phyloP scores from a whole-genome alignment of 2,888 invertebrate species.

The Petrolisthes manimaculis region DNA sequence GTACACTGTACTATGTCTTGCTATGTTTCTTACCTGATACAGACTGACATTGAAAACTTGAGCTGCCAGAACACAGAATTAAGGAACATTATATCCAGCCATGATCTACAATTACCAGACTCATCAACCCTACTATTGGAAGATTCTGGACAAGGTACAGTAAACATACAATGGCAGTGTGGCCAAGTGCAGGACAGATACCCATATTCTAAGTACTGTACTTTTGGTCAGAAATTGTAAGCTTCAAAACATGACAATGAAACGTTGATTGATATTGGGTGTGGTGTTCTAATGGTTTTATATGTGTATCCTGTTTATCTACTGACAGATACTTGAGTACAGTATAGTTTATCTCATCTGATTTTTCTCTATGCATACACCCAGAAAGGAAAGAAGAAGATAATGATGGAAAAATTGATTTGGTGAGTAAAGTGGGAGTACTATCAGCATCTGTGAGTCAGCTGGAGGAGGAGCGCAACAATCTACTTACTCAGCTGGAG shows the following conservation, averaged over 20 bases:
- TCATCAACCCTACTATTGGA: background rate
- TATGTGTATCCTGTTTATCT: no score
- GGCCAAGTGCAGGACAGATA: no score
- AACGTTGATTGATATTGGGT: no score
- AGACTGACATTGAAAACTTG: slow-evolving; percentile 31
- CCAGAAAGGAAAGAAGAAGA: background rate
- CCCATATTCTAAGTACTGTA: no score
- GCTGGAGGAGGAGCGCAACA: slow-evolving; percentile 32
- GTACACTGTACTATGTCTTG: background rate
- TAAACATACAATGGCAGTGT: background rate
- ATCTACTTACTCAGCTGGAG: slow-evolving; percentile 25
- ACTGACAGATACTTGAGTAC: no score
- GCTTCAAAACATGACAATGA: no score
- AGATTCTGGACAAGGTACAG: background rate
- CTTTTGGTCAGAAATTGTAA: no score
- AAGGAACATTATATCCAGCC: background rate
- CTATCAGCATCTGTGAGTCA: slow-evolving; percentile 25
- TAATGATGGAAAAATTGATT: background rate
- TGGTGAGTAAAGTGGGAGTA: slow-evolving; percentile 20
- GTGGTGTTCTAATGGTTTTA: no score
- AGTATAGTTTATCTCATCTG: no score
- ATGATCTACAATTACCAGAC: background rate
- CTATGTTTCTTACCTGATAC: background rate
- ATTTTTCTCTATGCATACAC: no score
- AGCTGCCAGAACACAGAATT: slow-evolving; percentile 28